Percentiles rank a stretch among this genome's conserved stretches.
Conservation (phyloP, 2,113 vertebrate genomes). For the Anas platyrhynchos region DNA sequence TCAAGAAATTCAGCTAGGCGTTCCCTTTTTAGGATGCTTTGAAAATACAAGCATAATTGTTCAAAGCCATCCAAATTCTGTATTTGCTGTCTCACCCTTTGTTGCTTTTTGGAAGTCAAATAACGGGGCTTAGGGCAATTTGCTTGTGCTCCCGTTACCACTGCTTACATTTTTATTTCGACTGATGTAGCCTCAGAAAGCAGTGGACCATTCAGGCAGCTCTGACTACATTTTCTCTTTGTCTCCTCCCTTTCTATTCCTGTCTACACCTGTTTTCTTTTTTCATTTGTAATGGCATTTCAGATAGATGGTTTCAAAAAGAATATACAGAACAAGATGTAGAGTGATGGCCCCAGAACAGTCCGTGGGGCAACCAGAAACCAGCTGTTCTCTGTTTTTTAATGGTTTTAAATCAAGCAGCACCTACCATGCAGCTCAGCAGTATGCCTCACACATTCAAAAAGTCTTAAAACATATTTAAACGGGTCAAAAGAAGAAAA, state of each 20-base stretch:
- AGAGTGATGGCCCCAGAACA: background rate
- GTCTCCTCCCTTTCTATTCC: background rate
- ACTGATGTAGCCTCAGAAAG: background rate
- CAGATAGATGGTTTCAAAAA: background rate
- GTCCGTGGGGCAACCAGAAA: background rate
- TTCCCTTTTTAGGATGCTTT: background rate
- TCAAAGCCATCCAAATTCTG: background rate
- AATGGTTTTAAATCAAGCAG: no score
- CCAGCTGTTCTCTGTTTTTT: background rate
- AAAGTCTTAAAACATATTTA: background rate
- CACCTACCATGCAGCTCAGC: no score
- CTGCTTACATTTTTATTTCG: background rate
- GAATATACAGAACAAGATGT: background rate
- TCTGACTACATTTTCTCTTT: background rate
- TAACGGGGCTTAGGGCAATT: background rate
- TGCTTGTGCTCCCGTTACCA: background rate
- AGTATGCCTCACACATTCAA: no score
- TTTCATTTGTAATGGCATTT: background rate
- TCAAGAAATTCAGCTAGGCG: background rate
- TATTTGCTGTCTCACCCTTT: background rate
- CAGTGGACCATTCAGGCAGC: background rate
- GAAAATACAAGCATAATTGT: background rate
- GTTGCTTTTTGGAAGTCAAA: background rate
- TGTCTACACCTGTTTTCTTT: rapidly evolving
- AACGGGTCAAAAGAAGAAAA: no score